Percentiles rank a stretch among this genome's conserved stretches.
Evolutionary conservation across 2,797 vertebrate genomes (phyloP).

Genomic region (Alectoris magna): DNA sequence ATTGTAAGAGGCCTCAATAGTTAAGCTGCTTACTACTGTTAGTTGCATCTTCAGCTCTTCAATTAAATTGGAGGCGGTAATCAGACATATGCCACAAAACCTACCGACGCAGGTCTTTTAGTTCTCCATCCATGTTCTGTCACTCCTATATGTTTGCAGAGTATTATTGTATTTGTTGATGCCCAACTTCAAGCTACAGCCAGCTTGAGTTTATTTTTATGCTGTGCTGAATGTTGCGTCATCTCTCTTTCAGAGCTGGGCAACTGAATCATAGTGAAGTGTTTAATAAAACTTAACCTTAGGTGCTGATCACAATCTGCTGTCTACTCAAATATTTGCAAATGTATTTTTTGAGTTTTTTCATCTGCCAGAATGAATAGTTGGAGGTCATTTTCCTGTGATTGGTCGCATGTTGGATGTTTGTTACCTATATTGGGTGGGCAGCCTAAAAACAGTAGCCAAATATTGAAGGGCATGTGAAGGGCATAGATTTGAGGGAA

Average conservation of each 20-base stretch:
- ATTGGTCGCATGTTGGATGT: neutral
- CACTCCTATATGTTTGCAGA: neutral
- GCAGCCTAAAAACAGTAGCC: neutral
- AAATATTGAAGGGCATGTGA: neutral
- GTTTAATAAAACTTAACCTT: conserved; percentile 57
- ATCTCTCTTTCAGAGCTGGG: conserved; percentile 57
- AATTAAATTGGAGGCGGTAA: too few species aligned
- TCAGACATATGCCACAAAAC: neutral
- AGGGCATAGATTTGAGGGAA: neutral
- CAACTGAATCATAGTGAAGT: conserved; percentile 47
- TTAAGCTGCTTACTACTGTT: neutral
- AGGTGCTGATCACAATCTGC: conserved; percentile 9
- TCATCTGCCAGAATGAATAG: conserved; percentile 1
- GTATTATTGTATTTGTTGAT: neutral
- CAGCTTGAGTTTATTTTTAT: conserved; percentile 58
- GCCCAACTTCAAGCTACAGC: conserved; percentile 57
- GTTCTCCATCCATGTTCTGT: neutral
- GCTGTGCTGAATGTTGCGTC: conserved; percentile 54
- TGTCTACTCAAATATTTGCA: conserved; percentile 28
- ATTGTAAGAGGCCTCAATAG: neutral
- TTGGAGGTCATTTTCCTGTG: conserved; percentile 36
- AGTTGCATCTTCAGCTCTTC: neutral
- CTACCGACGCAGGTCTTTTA: too few species aligned
- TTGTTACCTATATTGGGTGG: conserved; percentile 12
- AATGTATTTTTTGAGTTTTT: conserved; percentile 27